Percentiles rank a stretch among this genome's conserved stretches.
These are phyloP conservation scores for Lates calcarifer DNA, from an alignment of 2,113 vertebrate genomes.

Conservation along the genomic window DNA sequence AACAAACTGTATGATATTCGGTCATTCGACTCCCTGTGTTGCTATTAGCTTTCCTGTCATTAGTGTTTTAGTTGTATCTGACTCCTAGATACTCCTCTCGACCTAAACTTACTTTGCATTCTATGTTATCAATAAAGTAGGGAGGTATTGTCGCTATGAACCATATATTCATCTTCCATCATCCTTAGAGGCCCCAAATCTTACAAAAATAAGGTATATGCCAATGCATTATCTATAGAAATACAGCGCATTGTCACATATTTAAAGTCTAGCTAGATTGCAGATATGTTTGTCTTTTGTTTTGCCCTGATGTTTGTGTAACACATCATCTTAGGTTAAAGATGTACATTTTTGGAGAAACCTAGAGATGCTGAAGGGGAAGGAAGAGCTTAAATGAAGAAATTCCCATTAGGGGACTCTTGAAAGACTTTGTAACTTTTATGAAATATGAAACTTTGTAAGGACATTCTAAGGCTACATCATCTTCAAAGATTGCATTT, in stretches of 20 bases:
- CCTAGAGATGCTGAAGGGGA: slow-evolving; percentile 48
- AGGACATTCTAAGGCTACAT: slow-evolving; percentile 58
- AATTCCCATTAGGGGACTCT: slow-evolving; percentile 48
- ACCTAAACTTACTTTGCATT: slow-evolving; percentile 46
- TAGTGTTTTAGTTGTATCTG: slow-evolving; percentile 58
- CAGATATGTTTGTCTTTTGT: slow-evolving; percentile 39
- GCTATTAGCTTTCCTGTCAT: slow-evolving; percentile 72
- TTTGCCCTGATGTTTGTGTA: slow-evolving; percentile 54
- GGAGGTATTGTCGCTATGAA: slow-evolving; percentile 40
- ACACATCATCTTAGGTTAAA: slow-evolving; percentile 51
- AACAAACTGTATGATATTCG: slow-evolving; percentile 69
- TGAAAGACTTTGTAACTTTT: slow-evolving; percentile 62
- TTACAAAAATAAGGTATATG: slow-evolving; percentile 24
- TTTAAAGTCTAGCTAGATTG: slow-evolving; percentile 40
- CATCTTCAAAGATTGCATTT: slow-evolving; percentile 67
- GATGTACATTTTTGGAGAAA: slow-evolving; percentile 62
- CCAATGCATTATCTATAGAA: slow-evolving; percentile 6
- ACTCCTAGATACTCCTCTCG: slow-evolving; percentile 28
- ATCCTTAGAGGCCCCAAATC: slow-evolving; percentile 24
- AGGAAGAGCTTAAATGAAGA: slow-evolving; percentile 61
- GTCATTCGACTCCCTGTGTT: slow-evolving; percentile 72
- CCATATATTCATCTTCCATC: slow-evolving; percentile 30
- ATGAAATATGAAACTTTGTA: slow-evolving; percentile 63
- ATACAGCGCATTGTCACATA: slow-evolving; percentile 47
- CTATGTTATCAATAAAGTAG: slow-evolving; percentile 40